Base-by-base conservation (phyloP, 2,113 vertebrate species). In the Coptodon rendalli region DNA sequence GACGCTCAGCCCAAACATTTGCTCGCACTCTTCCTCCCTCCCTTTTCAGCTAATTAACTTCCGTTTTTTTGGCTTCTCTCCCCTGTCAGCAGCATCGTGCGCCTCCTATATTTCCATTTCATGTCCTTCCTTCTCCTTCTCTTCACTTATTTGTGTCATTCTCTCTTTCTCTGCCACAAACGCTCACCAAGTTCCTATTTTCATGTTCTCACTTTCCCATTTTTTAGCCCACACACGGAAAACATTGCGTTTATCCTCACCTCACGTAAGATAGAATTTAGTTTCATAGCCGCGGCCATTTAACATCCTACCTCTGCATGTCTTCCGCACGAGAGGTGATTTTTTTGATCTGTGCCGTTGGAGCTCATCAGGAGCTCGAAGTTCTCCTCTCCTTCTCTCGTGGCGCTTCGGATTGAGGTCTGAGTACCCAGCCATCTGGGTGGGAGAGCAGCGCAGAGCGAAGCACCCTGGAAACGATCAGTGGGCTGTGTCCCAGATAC, bases 401-500 rank as follows among this genome's bases (percentile, higher is more conserved):
- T 48, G 88, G 86, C 90, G 92, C 89, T 93, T 82, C 34, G 83
- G 94, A 94, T 95, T 93, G 91, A 94, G 94, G 92, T 95, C 91
- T 96, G 91, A 91, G 92, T 87, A 91, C 90, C 87, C 87, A 78
- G 87, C 94, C 94, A 94, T 94, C 94, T 94, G 95, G 90, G 91
- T 90, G 89, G 92, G 88, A 89, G 91, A 90, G 92, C 92, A 90
- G 91, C 66, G 22, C 91, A 82, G 91, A 92, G 90, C 84, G 14
- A 90, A 90, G 92, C 81, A 94, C 94, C 93, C 94, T 95, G 91
- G 89, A 95, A 95, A 95, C 80, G 89, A 95, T 94, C 94, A 91
- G 87, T 89, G 92, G 94, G 87, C 90, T 80, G 92, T 94, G 95
- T 94, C 95, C 95, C 94, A 96, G 95, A 95, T 96, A 95, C 93